These are phyloP conservation scores for Microctonus brassicae DNA, from an alignment of 2,888 invertebrate genomes.

Conservation along the genomic window DNA sequence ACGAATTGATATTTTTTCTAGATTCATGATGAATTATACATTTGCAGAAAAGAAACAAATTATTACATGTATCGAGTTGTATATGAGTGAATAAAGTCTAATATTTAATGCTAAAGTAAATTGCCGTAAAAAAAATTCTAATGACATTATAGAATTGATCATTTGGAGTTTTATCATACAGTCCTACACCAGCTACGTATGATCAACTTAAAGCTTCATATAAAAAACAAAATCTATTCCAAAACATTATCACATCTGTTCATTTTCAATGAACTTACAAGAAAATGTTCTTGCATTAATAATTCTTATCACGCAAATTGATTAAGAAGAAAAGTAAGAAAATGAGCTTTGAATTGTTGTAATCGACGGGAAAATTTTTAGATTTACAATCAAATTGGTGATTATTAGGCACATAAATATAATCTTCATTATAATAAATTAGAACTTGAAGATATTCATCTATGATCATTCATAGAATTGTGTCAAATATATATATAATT, in stretches of 20 bases:
- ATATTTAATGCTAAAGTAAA: not conserved
- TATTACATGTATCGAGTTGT: slow-evolving; percentile 10
- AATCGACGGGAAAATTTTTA: not conserved
- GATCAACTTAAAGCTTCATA: slow-evolving; percentile 46
- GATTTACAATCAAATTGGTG: slow-evolving; percentile 4
- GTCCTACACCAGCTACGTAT: slow-evolving; percentile 28
- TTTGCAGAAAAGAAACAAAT: slow-evolving; percentile 19
- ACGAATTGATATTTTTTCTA: not conserved
- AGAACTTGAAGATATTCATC: slow-evolving; percentile 1
- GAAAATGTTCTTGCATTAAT: no score
- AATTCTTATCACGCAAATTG: no score
- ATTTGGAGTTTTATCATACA: slow-evolving; percentile 27
- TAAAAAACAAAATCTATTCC: slow-evolving; percentile 42
- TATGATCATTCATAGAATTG: not conserved
- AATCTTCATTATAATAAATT: not conserved
- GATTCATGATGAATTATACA: not conserved
- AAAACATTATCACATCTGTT: slow-evolving; percentile 50
- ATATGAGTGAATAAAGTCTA: slow-evolving; percentile 12
- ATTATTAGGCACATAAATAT: not conserved
- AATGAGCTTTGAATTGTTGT: slow-evolving; percentile 6
- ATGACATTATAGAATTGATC: slow-evolving; percentile 22
- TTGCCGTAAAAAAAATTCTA: slow-evolving; percentile 5
- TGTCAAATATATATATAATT: slow-evolving; percentile 11
- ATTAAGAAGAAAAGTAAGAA: not conserved
- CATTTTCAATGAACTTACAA: slow-evolving; percentile 45